These are phyloP conservation scores for Choristoneura fumiferana DNA, from an alignment of 1,140 invertebrate genomes.

Conservation along the genomic window DNA sequence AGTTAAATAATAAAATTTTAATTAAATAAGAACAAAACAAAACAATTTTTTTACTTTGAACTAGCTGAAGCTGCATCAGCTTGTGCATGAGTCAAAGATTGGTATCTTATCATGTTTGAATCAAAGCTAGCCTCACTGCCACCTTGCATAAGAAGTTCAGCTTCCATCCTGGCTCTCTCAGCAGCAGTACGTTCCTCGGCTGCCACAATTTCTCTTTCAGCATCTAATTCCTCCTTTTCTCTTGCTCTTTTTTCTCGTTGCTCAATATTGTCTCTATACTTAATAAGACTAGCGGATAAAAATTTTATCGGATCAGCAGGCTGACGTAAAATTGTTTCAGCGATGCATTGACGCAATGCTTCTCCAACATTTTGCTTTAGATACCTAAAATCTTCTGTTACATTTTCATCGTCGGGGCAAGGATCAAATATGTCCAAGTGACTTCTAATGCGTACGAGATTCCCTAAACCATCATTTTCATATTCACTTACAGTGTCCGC, in stretches of 20 bases:
- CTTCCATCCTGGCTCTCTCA: slow-evolving; percentile 52
- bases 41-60: slow-evolving; percentile 31
- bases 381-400: slow-evolving; percentile 67
- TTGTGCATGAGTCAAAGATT: slow-evolving; percentile 32
- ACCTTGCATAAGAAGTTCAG: slow-evolving; percentile 39
- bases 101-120: slow-evolving; percentile 60
- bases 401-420: slow-evolving; percentile 58
- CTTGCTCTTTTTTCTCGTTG: slow-evolving; percentile 48
- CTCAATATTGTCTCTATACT: slow-evolving; percentile 66
- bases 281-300: slow-evolving; percentile 50
- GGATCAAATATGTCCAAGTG: slow-evolving; percentile 57
- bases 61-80: slow-evolving; percentile 39
- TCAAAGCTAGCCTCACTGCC: slow-evolving; percentile 65
- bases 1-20: no score
- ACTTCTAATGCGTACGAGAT: slow-evolving; percentile 66
- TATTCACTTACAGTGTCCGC: slow-evolving; percentile 61
- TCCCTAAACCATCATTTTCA: slow-evolving; percentile 70
- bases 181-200: slow-evolving; percentile 52
- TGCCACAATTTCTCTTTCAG: slow-evolving; percentile 55
- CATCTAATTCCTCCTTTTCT: slow-evolving; percentile 55
- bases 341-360: slow-evolving; percentile 60
- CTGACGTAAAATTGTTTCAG: slow-evolving; percentile 56
- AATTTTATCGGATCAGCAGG: slow-evolving; percentile 66
- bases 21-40: no score
- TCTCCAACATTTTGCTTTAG: slow-evolving; percentile 57